Conservation (phyloP, 1,140 invertebrate genomes). For the Lutraria rhynchaena region DNA sequence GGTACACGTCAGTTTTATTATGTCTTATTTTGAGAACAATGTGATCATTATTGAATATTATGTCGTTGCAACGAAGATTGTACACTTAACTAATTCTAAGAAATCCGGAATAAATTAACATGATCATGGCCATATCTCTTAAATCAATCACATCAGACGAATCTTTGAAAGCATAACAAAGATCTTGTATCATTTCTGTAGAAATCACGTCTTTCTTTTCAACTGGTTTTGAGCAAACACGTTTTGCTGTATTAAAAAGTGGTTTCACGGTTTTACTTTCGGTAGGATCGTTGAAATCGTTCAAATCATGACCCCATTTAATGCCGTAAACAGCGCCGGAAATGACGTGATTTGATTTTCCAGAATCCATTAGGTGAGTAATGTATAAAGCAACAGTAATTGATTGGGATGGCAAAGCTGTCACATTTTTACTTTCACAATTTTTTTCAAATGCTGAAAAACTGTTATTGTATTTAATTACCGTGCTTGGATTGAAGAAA, state of each 20-base stretch:
- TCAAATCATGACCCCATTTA: slow-evolving; percentile 3
- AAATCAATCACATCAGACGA: slow-evolving; percentile 47
- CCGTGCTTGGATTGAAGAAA: not conserved
- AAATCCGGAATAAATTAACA: slow-evolving; percentile 59
- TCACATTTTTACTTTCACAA: not conserved
- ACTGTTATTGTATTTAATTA: not conserved
- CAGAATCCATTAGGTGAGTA: not conserved
- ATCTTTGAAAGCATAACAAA: slow-evolving; percentile 25
- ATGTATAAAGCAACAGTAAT: slow-evolving; percentile 5
- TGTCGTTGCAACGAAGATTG: slow-evolving; percentile 49
- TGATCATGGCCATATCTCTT: slow-evolving; percentile 58
- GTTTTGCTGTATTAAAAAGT: slow-evolving; percentile 37
- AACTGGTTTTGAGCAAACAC: slow-evolving; percentile 3
- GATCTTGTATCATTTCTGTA: not conserved
- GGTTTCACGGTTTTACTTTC: slow-evolving; percentile 38
- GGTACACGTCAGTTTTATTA: slow-evolving; percentile 57
- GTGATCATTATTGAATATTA: slow-evolving; percentile 46
- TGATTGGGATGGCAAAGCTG: not conserved
- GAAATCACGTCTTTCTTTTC: slow-evolving; percentile 2
- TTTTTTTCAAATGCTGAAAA: too few relatives aligned
- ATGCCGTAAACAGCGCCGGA: slow-evolving; percentile 3
- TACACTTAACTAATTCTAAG: slow-evolving; percentile 49
- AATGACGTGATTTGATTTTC: not conserved
- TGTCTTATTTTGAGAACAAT: slow-evolving; percentile 34
- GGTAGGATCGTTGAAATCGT: slow-evolving; percentile 16